Conservation (phyloP, 2,113 vertebrate species). For the Thamnophis sirtalis region DNA sequence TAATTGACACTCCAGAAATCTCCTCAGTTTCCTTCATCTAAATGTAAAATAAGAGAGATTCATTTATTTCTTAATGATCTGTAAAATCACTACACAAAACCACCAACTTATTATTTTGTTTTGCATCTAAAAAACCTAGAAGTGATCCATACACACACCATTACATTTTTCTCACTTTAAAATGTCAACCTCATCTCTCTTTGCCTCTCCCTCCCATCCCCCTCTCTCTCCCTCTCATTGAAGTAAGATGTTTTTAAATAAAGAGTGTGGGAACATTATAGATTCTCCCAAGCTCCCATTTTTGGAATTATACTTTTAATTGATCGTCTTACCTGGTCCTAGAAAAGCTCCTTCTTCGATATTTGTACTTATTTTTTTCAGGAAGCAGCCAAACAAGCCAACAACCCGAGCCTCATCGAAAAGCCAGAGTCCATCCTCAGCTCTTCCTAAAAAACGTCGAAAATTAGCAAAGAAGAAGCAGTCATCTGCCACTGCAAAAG, state of each 20-base stretch:
- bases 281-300: neutral
- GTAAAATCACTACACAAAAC: neutral
- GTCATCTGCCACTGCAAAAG: slow-evolving; percentile 54
- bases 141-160: neutral
- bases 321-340: neutral
- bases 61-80: neutral
- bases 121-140: neutral
- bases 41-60: neutral
- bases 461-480: slow-evolving; percentile 61
- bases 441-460: slow-evolving; percentile 61
- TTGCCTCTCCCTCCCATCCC: no score
- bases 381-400: slow-evolving; percentile 73
- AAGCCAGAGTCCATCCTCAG: slow-evolving; percentile 61
- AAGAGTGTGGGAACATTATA: neutral
- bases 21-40: neutral
- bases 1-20: neutral
- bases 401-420: slow-evolving; percentile 72
- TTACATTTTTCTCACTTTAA: neutral
- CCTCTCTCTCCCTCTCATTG: neutral
- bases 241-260: neutral
- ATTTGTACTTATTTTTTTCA: slow-evolving; percentile 43
- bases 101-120: neutral
- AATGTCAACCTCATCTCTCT: neutral
- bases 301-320: neutral
- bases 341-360: neutral